Base-by-base conservation (phyloP, 2,888 invertebrate species). In the Choreutis nemorana region DNA sequence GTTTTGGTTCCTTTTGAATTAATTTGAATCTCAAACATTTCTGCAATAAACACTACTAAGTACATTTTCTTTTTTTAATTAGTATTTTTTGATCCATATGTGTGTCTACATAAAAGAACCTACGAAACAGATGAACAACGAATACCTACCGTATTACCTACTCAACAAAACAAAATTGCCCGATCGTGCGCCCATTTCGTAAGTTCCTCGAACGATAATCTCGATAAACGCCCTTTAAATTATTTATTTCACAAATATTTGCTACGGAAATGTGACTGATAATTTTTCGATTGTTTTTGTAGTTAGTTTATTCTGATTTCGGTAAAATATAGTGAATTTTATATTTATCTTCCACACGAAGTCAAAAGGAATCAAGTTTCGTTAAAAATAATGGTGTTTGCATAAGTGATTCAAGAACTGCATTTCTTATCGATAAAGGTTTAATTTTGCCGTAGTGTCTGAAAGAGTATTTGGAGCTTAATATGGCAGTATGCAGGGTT, bases 101-200 rank as follows among this genome's bases (percentile, higher is more conserved):
- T n/a, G n/a, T n/a, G n/a, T n/a, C n/a, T n/a, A 32, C 25, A 28
- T 28, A 20, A 51, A 51, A 50, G 27, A 12, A 42, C 41, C 34
- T 13, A 26, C 28, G 8, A 40, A 53, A 50, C 49, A 55, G 49
- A 47, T 51, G 47, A 48, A 40, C 36, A 35, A 37, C 40, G 39
- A 44, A 42, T 41, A 41, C 37, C 37, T 35, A 35, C 32, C 26
- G 14, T 33, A 34, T n/a, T 39, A 45, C 42, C 39, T 42, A 61
- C 58, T 50, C 54, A 59, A 77, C 73, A 75, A 75, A 79, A 79
- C 78, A 79, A 80, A 79, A n/a, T n/a, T 79, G 78, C 78, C 78
- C 65, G 75, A 75, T 72, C 67, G 68, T 78, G 67, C 68, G 68
- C 71, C 73, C 75, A 73, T 78, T 78, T 78, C 75, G 68, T 73